Evolutionary conservation across 2,888 invertebrate genomes (phyloP), one percentile per base, ranked within the genome.

Genomic region (Zootermopsis nevadensis): DNA sequence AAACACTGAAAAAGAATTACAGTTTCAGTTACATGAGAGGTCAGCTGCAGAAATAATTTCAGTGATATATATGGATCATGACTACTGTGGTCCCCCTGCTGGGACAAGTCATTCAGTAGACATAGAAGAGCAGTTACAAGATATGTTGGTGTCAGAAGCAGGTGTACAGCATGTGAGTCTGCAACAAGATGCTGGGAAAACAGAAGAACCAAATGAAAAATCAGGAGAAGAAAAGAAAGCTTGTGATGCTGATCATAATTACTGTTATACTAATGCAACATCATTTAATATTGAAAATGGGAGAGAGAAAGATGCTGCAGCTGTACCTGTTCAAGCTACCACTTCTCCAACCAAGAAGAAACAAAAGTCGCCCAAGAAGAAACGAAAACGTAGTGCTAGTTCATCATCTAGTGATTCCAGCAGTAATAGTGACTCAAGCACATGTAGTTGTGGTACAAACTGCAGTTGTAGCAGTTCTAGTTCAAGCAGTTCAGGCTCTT

Each of bases 401-500:
- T 94, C 94, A 31, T 94, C 95, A 1, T 94, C 95, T 0, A 95
- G 94, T 87, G 94, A 93, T 86, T 95, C 95, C 31, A 95, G 95
- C 85, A 95, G 94, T 86, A 94, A 94, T 86, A 94, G 94, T 85
- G 93, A 93, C 86, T 94, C 95, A 1, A 92, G 91, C 1, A 95
- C 94, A 87, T 96, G 96, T 87, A 94, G 95, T 0, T 96, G 96
- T 88, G 95, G 95, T 6, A 94, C 95, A 0, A 96, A 96, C 88
- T 96, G 96, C 87, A 96, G 95, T 85, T 96, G 96, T 88, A 94
- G 94, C 10, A 94, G 94, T 80, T 93, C 93, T 82, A 94, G 93
- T 80, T 94, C 95, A 0, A 93, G 93, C 8, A 93, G 93, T 82
- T 93, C 91, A 12, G 85, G 84, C 10, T 91, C 91, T 84, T 91